Base-by-base conservation (phyloP, 2,797 vertebrate species). In the Percopsis omiscomaycus region DNA sequence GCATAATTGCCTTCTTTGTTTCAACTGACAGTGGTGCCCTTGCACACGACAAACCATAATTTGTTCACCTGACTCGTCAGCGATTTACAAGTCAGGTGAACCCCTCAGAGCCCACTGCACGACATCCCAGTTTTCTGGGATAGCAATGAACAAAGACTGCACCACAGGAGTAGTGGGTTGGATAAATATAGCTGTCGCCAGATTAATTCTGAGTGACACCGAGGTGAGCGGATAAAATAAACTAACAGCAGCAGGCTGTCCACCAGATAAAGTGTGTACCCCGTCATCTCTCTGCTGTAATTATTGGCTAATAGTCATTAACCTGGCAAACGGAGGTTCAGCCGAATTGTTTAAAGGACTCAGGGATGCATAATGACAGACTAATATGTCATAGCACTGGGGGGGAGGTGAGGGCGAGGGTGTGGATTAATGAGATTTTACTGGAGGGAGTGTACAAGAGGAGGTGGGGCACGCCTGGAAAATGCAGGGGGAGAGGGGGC, bases 241-340 rank as follows among this genome's bases (percentile, higher is more conserved):
- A 94, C 94, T 93, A 92, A 93, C 93, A 84, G 83, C 86, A 78
- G 83, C 76, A 89, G 91, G 94, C 95, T 87, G 86, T 94, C 93
- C 89, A 93, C 92, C 94, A 93, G 94, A 91, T 94, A 94, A 95
- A 96, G 95, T 95, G 94, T 94, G 92, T 94, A 94, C 94, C 94
- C 93, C 92, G 90, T 92, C 76, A 92, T 94, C 94, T 95, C 94
- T 94, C 84, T 92, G 91, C 93, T 92, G 94, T 98, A 98, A 99
- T 99, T 96, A 98, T 95, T 94, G 94, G 94, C 95, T 99, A 98
- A 99, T 98, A 96, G 97, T 98, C 96, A 97, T 99, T 98, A 98
- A 99, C 97, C 96, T 97, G 94, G 86, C 95, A 98, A 97, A 97
- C 94, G 95, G 94, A 96, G 96, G 95, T 97, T 98, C 96, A 95